Conservation (phyloP, 2,113 vertebrate genomes). For the Actenoides lindsayi region DNA sequence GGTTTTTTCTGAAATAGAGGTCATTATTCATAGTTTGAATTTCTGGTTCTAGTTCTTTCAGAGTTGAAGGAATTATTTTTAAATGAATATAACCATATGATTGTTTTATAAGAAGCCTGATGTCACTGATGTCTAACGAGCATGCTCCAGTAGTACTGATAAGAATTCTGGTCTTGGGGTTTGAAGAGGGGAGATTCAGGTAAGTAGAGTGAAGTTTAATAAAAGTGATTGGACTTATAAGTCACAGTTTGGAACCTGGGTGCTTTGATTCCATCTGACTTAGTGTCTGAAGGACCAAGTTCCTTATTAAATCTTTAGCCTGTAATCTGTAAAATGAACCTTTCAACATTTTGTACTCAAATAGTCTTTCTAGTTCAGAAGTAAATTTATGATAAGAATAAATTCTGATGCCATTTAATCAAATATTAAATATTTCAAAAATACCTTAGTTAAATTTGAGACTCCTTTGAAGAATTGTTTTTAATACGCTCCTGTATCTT, state of each 20-base stretch:
- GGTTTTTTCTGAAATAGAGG: neutral
- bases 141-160: neutral
- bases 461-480: neutral
- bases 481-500: neutral
- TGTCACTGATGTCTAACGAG: rapidly evolving
- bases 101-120: neutral
- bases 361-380: neutral
- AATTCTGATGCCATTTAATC: neutral
- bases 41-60: neutral
- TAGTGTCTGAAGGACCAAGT: neutral
- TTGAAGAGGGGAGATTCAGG: neutral
- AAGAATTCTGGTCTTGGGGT: neutral
- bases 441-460: neutral
- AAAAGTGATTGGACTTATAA: neutral
- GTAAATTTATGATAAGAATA: neutral
- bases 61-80: neutral
- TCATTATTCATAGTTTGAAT: neutral
- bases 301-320: neutral
- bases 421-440: neutral
- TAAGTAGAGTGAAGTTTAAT: neutral
- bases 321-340: neutral
- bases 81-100: neutral
- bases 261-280: neutral
- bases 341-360: neutral
- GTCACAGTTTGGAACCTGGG: neutral